Conservation (phyloP, 2,888 invertebrate genomes). For the Nymphalis polychloros region DNA sequence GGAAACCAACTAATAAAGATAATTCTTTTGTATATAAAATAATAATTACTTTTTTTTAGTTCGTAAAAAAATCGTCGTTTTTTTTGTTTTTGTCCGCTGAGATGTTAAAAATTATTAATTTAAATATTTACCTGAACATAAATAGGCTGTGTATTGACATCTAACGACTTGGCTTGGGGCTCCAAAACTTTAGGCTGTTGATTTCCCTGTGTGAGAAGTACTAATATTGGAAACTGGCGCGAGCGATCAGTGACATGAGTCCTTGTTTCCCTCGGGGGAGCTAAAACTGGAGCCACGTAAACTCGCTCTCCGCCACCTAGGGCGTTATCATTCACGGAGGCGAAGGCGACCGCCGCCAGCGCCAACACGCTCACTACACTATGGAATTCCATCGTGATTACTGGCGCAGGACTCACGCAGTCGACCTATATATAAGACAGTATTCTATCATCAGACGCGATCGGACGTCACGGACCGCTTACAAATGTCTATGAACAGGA, state of each 20-base stretch:
- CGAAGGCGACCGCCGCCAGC: conserved; percentile 54
- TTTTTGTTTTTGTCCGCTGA: too few species aligned
- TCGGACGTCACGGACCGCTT: conserved; percentile 54
- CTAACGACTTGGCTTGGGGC: conserved; percentile 63
- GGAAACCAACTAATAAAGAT: too few species aligned
- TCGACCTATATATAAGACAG: conserved; percentile 73
- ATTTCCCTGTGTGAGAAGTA: conserved; percentile 61
- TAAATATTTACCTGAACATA: conserved; percentile 65
- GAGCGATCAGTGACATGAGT: conserved; percentile 63
- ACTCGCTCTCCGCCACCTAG: conserved; percentile 64
- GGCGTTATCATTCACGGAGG: conserved; percentile 63
- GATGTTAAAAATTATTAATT: not conserved
- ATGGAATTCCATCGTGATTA: conserved; percentile 69
- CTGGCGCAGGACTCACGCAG: conserved; percentile 66
- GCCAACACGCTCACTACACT: conserved; percentile 61
- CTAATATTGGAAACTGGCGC: conserved; percentile 71
- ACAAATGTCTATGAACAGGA: conserved; percentile 46
- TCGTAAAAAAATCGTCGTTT: too few species aligned
- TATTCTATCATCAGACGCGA: conserved; percentile 58
- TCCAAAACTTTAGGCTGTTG: conserved; percentile 50
- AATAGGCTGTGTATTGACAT: conserved; percentile 58
- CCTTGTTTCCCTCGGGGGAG: conserved; percentile 68
- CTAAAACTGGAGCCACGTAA: conserved; percentile 69
- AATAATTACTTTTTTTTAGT: too few species aligned
- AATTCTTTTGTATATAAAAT: too few species aligned